Base-by-base conservation (phyloP, 1,140 invertebrate species). In the Frieseomelitta varia region DNA sequence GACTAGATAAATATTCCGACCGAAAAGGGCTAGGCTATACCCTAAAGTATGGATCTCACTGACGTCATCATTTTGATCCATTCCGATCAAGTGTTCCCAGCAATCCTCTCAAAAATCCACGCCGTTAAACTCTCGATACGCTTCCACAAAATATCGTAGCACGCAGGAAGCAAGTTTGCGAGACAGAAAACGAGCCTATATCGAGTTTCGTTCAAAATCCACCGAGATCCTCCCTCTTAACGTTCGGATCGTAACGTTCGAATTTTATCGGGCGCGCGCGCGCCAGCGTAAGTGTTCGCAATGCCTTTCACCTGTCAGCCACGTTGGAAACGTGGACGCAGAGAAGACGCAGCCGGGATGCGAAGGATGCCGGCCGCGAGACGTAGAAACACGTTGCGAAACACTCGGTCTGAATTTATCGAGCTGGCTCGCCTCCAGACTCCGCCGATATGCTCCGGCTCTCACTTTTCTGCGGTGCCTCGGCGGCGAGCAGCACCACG, bases 351-450 rank as follows among this genome's bases (percentile, higher is more conserved):
- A 85, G 63, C 51, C 78, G 53, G 21, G 56, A 73, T n/a, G n/a
- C n/a, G 11, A 65, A 30, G 21, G 30, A n/a, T 24, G 15, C n/a
- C 34, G 27, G 15, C 21, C 27, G 11, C 51, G 81, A 27, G 34
- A 30, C 65, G 65, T 67, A 56, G 68, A 27, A 71, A 21, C 39
- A 47, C 79, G 75, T 88, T 69, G 84, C 67, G 71, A 58, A 61
- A 85, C 58, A 24, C 53, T 65, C 72, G 63, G 84, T 75, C 77
- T 87, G 87, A 89, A 90, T 90, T 90, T 90, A 89, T 87, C 79
- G 85, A 69, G 75, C 87, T 89, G 88, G 88, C 85, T 58, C 79
- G 81, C 67, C 65, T 87, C 63, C 63, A 90, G 87, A 84, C 86
- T 47, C 17, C 17, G 15, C 30, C 58, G 61, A n/a, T n/a, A 10